phyloP scores from a whole-genome alignment of 2,888 invertebrate species.

The Lamproptera curius region DNA sequence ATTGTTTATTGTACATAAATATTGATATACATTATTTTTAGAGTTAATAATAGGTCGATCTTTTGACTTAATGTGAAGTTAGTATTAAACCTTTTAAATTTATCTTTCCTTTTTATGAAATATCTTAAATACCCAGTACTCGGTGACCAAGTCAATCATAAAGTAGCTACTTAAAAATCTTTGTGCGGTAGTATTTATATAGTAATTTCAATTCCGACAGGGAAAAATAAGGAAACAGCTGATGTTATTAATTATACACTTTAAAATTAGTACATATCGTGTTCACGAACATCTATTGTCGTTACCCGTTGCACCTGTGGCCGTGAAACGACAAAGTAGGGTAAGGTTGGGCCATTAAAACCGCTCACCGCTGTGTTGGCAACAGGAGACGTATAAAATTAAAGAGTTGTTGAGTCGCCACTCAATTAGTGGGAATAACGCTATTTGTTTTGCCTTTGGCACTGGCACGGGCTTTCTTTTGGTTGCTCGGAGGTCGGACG shows the following conservation, averaged over 20 bases:
- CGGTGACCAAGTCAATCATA: too few species aligned
- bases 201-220: background rate
- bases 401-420: slow-evolving; percentile 14
- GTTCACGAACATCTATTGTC: background rate
- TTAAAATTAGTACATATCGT: background rate
- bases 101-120: too few species aligned
- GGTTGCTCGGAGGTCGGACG: slow-evolving; percentile 5
- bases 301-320: slow-evolving; percentile 7
- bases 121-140: too few species aligned
- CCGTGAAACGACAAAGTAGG: slow-evolving; percentile 17
- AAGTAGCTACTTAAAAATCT: background rate
- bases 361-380: slow-evolving; percentile 10
- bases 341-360: slow-evolving; percentile 16
- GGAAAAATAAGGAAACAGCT: background rate
- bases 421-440: slow-evolving; percentile 19
- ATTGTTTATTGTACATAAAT: too few species aligned
- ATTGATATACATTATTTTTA: too few species aligned
- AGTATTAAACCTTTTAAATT: too few species aligned
- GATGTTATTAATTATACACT: background rate
- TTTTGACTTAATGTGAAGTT: too few species aligned
- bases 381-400: slow-evolving; percentile 11
- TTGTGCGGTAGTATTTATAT: background rate
- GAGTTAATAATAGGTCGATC: too few species aligned
- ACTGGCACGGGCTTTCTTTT: slow-evolving; percentile 11
- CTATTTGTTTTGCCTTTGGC: slow-evolving; percentile 10